These are phyloP conservation scores for Formicarius rufipectus DNA, from an alignment of 2,113 vertebrate species.

Conservation along the genomic window DNA sequence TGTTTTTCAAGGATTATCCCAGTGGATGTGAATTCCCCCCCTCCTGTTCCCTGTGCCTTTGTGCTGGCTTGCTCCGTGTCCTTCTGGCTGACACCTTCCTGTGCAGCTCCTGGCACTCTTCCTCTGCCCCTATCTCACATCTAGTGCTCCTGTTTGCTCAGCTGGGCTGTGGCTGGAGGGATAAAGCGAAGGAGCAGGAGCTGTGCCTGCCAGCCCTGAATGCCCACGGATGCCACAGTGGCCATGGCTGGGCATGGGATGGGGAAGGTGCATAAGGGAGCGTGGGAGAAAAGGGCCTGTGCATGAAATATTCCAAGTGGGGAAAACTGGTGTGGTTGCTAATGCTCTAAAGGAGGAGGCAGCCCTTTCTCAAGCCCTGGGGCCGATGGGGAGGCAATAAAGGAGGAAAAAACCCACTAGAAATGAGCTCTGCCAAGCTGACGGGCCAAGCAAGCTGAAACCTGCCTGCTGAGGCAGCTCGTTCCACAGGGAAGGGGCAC, in stretches of 20 bases:
- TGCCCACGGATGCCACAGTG: background rate
- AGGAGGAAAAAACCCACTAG: background rate
- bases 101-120: background rate
- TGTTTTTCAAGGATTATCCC: background rate
- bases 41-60: background rate
- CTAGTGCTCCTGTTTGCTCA: fast-evolving
- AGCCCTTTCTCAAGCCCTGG: conserved; percentile 43
- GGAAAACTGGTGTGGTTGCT: conserved; percentile 5
- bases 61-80: background rate
- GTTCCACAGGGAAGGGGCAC: conserved; percentile 16
- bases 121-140: background rate
- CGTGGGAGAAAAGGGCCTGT: conserved; percentile 33
- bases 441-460: conserved; percentile 49
- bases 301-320: conserved; percentile 2
- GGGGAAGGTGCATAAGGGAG: background rate
- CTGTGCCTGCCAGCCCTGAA: background rate
- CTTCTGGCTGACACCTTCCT: background rate
- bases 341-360: conserved; percentile 12
- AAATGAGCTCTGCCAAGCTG: conserved; percentile 15
- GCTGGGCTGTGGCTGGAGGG: background rate
- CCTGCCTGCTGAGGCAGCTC: conserved; percentile 25
- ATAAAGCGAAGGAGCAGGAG: background rate
- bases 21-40: background rate
- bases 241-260: background rate
- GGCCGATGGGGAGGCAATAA: conserved; percentile 32